These are phyloP conservation scores for Frankliniella intonsa DNA, from an alignment of 2,888 invertebrate genomes.

Conservation along the genomic window DNA sequence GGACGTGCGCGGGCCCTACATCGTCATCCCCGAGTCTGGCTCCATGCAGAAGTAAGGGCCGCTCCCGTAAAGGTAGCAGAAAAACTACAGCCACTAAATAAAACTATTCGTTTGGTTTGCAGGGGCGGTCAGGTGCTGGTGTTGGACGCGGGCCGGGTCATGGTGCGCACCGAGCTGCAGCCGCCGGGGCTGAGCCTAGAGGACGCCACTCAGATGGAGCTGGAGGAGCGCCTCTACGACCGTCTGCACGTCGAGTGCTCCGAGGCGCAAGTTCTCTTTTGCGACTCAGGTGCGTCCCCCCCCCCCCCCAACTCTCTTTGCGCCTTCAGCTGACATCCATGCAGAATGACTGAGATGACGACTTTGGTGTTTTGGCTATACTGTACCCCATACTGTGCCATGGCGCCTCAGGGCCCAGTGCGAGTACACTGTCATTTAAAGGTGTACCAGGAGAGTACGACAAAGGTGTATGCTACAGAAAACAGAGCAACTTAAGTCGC, in stretches of 20 bases:
- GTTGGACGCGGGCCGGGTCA: conserved; percentile 65
- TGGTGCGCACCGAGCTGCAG: conserved; percentile 68
- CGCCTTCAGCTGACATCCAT: no score
- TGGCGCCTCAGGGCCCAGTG: no score
- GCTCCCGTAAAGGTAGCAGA: no score
- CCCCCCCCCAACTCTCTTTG: no score
- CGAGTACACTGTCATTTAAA: no score
- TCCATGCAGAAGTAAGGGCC: conserved; percentile 58
- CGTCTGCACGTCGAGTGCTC: conserved; percentile 65
- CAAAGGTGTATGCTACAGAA: no score
- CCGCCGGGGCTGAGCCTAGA: conserved; percentile 62
- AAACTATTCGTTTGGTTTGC: conserved; percentile 1
- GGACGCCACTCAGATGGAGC: conserved; percentile 74
- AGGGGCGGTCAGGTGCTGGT: conserved; percentile 68
- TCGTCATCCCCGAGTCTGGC: conserved; percentile 71
- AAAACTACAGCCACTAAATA: no score
- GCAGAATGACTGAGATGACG: no score
- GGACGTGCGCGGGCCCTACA: conserved; percentile 69
- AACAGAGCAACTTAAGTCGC: no score
- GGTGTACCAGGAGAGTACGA: no score
- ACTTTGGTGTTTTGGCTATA: no score
- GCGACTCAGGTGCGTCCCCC: conserved; percentile 50
- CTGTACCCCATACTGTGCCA: no score
- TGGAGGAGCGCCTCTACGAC: conserved; percentile 75
- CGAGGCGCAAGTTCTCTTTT: conserved; percentile 60